Conservation (phyloP, 2,888 invertebrate genomes). For the Byasa hedistus region DNA sequence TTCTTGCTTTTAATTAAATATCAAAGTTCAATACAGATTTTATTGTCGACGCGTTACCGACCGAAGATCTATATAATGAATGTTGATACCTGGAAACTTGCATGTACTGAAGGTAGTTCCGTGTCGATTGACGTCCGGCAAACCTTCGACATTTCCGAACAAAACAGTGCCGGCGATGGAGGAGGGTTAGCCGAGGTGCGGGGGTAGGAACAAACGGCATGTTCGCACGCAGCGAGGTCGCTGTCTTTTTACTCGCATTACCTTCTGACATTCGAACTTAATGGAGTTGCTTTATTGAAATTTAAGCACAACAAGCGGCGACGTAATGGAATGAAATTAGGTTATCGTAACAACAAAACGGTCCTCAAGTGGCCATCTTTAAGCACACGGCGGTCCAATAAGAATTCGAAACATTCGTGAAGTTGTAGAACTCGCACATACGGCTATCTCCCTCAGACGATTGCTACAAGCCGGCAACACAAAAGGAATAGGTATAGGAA, state of each 20-base stretch:
- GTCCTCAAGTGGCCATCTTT: slow-evolving; percentile 75
- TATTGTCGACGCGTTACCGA: slow-evolving; percentile 29
- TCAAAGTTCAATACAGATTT: slow-evolving; percentile 28
- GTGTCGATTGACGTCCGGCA: slow-evolving; percentile 75
- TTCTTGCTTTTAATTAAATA: slow-evolving; percentile 28
- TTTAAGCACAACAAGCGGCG: slow-evolving; percentile 68
- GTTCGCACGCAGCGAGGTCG: slow-evolving; percentile 69
- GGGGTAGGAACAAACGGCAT: slow-evolving; percentile 42
- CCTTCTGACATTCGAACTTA: slow-evolving; percentile 76
- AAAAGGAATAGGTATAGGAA: slow-evolving; percentile 67
- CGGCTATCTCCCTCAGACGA: slow-evolving; percentile 56
- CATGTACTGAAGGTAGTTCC: slow-evolving; percentile 73
- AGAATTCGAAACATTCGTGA: slow-evolving; percentile 68
- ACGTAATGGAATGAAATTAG: slow-evolving; percentile 74
- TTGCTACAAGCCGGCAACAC: slow-evolving; percentile 38
- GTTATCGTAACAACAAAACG: slow-evolving; percentile 77
- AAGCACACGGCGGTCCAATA: slow-evolving; percentile 72
- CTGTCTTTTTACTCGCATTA: slow-evolving; percentile 70
- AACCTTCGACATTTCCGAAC: slow-evolving; percentile 77
- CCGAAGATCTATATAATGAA: slow-evolving; percentile 34
- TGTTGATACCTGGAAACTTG: slow-evolving; percentile 66
- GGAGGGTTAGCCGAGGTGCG: slow-evolving; percentile 20
- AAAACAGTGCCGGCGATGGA: slow-evolving; percentile 39
- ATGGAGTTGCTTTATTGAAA: slow-evolving; percentile 74
- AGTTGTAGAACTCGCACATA: slow-evolving; percentile 46